These are phyloP conservation scores for Leptinotarsa haldemani DNA, from an alignment of 2,888 invertebrate species.

Conservation along the genomic window DNA sequence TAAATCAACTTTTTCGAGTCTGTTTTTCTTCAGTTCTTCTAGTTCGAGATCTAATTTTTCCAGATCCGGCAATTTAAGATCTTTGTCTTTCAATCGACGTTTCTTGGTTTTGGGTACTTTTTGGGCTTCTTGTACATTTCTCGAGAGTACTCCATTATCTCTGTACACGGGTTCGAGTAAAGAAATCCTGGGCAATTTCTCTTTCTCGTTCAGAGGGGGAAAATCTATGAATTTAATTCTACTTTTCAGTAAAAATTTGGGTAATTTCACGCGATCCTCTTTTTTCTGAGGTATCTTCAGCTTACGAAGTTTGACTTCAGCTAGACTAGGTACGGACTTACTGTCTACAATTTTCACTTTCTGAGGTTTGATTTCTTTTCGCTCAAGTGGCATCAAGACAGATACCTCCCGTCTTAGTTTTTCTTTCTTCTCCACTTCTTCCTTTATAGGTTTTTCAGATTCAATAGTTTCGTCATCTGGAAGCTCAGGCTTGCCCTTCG, in stretches of 20 bases:
- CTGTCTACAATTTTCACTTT: slow-evolving; percentile 73
- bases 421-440: slow-evolving; percentile 62
- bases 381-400: slow-evolving; percentile 58
- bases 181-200: slow-evolving; percentile 59
- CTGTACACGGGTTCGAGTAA: slow-evolving; percentile 60
- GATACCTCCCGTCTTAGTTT: slow-evolving; percentile 55
- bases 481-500: slow-evolving; percentile 25
- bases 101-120: slow-evolving; percentile 59
- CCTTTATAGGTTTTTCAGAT: slow-evolving; percentile 58
- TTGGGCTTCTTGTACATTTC: slow-evolving; percentile 67
- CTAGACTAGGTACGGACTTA: slow-evolving; percentile 65
- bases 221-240: slow-evolving; percentile 72
- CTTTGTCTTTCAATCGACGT: slow-evolving; percentile 62
- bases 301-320: slow-evolving; percentile 74
- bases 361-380: slow-evolving; percentile 72
- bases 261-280: slow-evolving; percentile 66
- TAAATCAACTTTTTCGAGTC: slow-evolving; percentile 62
- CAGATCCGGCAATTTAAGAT: slow-evolving; percentile 62
- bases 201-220: slow-evolving; percentile 60
- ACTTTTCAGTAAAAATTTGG: slow-evolving; percentile 78
- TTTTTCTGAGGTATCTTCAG: slow-evolving; percentile 58
- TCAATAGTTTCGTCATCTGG: slow-evolving; percentile 55
- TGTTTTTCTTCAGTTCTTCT: slow-evolving; percentile 63
- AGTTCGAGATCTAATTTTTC: slow-evolving; percentile 66
- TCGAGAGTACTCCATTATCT: slow-evolving; percentile 65